These are phyloP conservation scores for Ceratosolen fusciceps DNA, from an alignment of 1,140 invertebrate genomes.

Conservation along the genomic window DNA sequence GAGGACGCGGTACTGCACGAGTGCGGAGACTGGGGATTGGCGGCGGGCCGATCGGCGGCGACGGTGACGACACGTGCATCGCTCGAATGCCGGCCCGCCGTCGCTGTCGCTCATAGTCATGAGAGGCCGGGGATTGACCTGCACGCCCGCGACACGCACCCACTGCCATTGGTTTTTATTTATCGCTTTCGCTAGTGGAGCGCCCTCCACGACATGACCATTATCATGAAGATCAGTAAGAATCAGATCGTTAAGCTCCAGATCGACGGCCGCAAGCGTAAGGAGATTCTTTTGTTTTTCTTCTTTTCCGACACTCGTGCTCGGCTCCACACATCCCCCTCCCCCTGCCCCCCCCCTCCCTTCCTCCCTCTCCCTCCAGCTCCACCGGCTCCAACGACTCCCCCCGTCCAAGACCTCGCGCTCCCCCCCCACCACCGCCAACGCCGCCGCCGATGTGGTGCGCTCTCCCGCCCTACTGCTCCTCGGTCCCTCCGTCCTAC, in stretches of 20 bases:
- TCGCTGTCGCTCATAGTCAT: not conserved
- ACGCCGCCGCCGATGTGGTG: not conserved
- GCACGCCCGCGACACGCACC: too few species aligned
- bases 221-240: slow-evolving; percentile 44
- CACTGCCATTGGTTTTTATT: too few species aligned
- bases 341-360: not conserved
- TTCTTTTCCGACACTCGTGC: not conserved
- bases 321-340: too few species aligned
- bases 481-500: not conserved
- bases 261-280: slow-evolving; percentile 30
- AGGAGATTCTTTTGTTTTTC: slow-evolving; percentile 2
- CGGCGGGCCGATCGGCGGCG: not conserved
- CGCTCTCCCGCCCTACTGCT: not conserved
- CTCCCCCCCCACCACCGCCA: not conserved
- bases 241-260: slow-evolving; percentile 41
- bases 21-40: not conserved
- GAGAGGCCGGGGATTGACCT: not conserved
- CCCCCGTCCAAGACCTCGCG: too few species aligned
- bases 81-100: not conserved
- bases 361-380: not conserved
- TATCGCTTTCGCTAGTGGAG: not conserved
- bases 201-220: slow-evolving; percentile 28
- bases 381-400: too few species aligned
- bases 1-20: not conserved
- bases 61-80: not conserved